Base-by-base conservation (phyloP, 2,797 vertebrate species). In the Thalassophryne amazonica region DNA sequence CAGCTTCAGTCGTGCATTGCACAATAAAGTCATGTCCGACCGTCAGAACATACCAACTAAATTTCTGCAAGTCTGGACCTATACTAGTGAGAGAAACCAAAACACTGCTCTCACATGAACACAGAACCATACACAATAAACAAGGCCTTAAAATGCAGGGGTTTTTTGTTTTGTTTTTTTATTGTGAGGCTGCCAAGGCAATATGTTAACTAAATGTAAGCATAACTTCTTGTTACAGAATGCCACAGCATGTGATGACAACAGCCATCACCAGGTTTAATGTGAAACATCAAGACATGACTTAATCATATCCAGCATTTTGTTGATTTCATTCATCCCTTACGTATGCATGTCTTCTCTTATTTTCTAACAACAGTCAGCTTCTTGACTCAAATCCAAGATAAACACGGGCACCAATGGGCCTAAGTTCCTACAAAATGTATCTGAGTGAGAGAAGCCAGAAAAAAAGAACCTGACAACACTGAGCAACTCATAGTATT, bases 51-150 rank as follows among this genome's bases (percentile, higher is more conserved):
- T 19, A 12, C 11, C 2, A 4, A 62, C 57, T 25, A 46, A 43
- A 62, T 42, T 51, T 28, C 4, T 23, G 25, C 78, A 69, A 69
- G 83, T 27, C 68, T 56, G 41, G 60, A 56, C 73, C 50, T 77
- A 76, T 65, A 36, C 45, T 33, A 27, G 8, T 7, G 9, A 36
- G 4, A 8, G 6, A 37, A 48, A 62, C 38, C 54, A 11, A 45
- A 62, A 41, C 23, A 46, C 32, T 24, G 7, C 16, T 53, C 15
- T 46, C 29, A 10, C 36, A n/a, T n/a, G n/a, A n/a, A n/a, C 9
- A 8, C 29, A 15, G 14, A 20, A 40, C 41, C 9, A 0, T 16
- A 8, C 6, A 2, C 50, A 46, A 59, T 54, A 60, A 52, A 57
- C 53, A 37, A 31, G 12, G 34, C 23, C 48, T 37, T 17, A 30